These are phyloP conservation scores for Antrozous pallidus DNA, from an alignment of 2,797 vertebrate species.

Conservation along the genomic window DNA sequence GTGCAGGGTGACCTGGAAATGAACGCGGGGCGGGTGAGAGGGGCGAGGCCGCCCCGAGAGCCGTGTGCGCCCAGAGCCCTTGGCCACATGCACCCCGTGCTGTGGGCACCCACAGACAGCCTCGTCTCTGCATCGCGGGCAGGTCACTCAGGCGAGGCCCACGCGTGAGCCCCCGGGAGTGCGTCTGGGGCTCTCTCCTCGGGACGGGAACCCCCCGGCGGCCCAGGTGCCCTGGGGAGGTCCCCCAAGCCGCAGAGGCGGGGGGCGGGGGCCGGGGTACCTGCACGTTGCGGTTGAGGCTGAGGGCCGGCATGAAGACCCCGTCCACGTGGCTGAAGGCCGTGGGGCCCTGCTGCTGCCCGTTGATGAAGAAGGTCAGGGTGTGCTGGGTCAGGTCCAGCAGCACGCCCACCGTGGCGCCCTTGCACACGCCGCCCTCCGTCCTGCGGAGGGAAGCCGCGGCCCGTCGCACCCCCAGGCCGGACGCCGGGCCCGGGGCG, in stretches of 20 bases:
- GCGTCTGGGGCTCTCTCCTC: too few relatives aligned
- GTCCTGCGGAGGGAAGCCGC: constrained; percentile 84
- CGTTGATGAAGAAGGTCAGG: constrained; percentile 95
- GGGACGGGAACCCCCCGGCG: neutral
- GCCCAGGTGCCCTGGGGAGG: fast-evolving
- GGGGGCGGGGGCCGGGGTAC: constrained; percentile 74
- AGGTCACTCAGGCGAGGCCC: fast-evolving
- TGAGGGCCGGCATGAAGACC: constrained; percentile 96
- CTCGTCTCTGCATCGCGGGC: fast-evolving
- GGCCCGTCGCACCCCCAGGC: neutral
- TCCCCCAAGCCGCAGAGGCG: fast-evolving
- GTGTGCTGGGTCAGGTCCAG: constrained; percentile 94
- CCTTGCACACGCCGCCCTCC: constrained; percentile 95
- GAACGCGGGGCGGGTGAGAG: constrained; percentile 10
- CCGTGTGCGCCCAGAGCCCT: fast-evolving
- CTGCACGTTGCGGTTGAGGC: constrained; percentile 98
- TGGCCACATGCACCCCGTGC: too few relatives aligned
- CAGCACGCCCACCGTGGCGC: constrained; percentile 93
- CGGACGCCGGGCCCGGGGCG: too few relatives aligned
- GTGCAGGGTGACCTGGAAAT: constrained; percentile 92
- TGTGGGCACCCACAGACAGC: fast-evolving
- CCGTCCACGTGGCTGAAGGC: constrained; percentile 95
- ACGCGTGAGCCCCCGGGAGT: fast-evolving
- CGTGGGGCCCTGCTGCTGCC: constrained; percentile 95
- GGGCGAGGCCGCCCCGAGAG: fast-evolving